Base-by-base conservation (phyloP, 2,797 vertebrate genomes). In the Antennarius maculatus region DNA sequence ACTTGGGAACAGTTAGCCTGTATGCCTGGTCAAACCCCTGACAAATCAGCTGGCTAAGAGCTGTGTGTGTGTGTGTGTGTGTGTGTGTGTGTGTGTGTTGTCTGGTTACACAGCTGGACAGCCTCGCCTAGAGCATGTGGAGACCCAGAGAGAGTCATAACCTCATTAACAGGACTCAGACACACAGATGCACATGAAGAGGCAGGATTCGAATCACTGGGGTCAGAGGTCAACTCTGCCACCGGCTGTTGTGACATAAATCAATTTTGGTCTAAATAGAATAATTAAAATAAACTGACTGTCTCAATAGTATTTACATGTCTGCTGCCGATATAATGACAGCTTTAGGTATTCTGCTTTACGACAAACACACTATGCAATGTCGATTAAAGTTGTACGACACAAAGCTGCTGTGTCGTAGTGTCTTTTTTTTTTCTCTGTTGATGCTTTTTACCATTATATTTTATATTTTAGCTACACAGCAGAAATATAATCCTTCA, bases 31-130 rank as follows among this genome's bases (percentile, higher is more conserved):
- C 61, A 31, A 82, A 77, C 57, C 83, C 69, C 77, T 81, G 88
- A 90, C 86, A 89, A 86, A 92, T 91, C 84, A 86, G 82, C 87
- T 84, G 80, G 77, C 90, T 85, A 86, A 57, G 69, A 86, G 81
- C 77, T 78, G 83, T 85, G 66, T 43, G 56, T 18, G 54, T 4
- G 18, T 39, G 60, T 54, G 56, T 55, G 64, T 27, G 43, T 48
- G 45, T 62, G 50, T 46, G 50, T 53, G 34, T 41, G 27, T 46
- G 60, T 54, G 41, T 64, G 34, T 47, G 53, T 69, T 64, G 77
- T 67, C 67, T 15, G 54, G 65, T 77, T 65, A 61, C 58, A 4
- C 80, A 71, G 80, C 82, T 79, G 75, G 82, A 79, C 52, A 62
- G 65, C 69, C 53, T 82, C 2, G 74, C 74, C 77, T 41, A n/a